Evolutionary conservation across 2,797 vertebrate species (phyloP).

Genomic region (Helicolenus hilgendorfi): DNA sequence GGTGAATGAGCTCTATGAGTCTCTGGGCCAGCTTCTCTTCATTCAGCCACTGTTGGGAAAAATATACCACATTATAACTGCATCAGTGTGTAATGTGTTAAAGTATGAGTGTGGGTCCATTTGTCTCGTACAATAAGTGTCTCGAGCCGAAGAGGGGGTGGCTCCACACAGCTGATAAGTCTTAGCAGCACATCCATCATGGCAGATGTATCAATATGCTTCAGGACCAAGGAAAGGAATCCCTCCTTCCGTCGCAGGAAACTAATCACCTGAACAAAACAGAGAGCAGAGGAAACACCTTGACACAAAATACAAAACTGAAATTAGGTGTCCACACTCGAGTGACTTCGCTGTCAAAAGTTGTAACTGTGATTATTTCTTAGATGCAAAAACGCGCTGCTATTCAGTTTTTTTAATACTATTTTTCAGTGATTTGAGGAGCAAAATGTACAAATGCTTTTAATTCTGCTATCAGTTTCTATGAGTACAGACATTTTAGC

Average conservation of each 20-base stretch:
- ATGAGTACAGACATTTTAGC: not conserved
- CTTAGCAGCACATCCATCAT: conserved; percentile 99
- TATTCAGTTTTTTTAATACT: not conserved
- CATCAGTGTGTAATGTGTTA: not conserved
- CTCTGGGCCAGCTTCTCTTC: conserved; percentile 95
- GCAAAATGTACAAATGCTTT: not conserved
- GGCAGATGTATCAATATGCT: conserved; percentile 97
- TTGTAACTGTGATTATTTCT: not conserved
- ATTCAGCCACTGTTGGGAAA: conserved; percentile 94
- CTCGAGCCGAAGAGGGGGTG: conserved; percentile 93
- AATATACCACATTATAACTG: conserved; percentile 1
- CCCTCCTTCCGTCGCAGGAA: conserved; percentile 95
- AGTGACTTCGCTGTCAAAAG: not conserved
- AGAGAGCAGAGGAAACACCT: not conserved
- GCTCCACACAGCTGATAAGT: conserved; percentile 98
- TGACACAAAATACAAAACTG: not conserved
- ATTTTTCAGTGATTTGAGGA: not conserved
- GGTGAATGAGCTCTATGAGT: conserved; percentile 95
- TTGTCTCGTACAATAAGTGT: conserved; percentile 93
- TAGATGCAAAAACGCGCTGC: not conserved
- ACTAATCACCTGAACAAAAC: conserved; percentile 91
- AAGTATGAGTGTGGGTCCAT: not conserved
- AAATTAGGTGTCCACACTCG: not conserved
- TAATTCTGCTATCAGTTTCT: not conserved
- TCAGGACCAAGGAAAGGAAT: conserved; percentile 95